A percentile compares a stretch with the other conserved stretches of the same genome.
These are phyloP conservation scores for Peromyscus californicus DNA, from an alignment of 2,113 vertebrate species.

Conservation along the genomic window DNA sequence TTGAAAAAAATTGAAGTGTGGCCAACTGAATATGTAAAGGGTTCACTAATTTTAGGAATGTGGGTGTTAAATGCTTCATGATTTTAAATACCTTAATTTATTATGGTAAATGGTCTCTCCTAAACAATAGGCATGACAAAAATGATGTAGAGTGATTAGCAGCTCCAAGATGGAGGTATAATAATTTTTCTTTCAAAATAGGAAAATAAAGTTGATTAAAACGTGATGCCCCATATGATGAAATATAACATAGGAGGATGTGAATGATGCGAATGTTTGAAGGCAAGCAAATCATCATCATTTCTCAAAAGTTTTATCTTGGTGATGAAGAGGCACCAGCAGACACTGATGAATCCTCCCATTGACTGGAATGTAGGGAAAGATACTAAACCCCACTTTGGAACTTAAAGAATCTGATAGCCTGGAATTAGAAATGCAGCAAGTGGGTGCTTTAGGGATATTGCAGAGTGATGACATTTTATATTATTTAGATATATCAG, in stretches of 20 bases:
- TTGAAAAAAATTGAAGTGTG: constrained; percentile 83
- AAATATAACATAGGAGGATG: neutral
- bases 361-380: constrained; percentile 8
- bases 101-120: constrained; percentile 67
- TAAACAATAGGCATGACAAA: constrained; percentile 38
- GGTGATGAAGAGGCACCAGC: constrained; percentile 1
- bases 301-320: constrained; percentile 43
- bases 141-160: constrained; percentile 21
- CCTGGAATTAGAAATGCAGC: constrained; percentile 60
- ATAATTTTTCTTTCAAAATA: constrained; percentile 36
- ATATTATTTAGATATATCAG: constrained; percentile 58
- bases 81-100: constrained; percentile 64
- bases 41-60: constrained; percentile 78
- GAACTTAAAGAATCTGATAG: constrained; percentile 50
- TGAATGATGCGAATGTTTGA: neutral
- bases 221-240: neutral
- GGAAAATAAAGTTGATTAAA: constrained; percentile 25
- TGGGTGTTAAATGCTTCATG: constrained; percentile 66
- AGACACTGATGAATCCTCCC: constrained; percentile 38
- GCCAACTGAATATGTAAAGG: constrained; percentile 77
- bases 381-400: neutral
- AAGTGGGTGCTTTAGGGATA: constrained; percentile 20
- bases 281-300: neutral
- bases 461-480: constrained; percentile 56
- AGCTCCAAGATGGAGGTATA: constrained; percentile 19